Evolutionary conservation across 2,888 invertebrate genomes (phyloP), one percentile per base, ranked within the genome.

Genomic region (Myathropa florea): DNA sequence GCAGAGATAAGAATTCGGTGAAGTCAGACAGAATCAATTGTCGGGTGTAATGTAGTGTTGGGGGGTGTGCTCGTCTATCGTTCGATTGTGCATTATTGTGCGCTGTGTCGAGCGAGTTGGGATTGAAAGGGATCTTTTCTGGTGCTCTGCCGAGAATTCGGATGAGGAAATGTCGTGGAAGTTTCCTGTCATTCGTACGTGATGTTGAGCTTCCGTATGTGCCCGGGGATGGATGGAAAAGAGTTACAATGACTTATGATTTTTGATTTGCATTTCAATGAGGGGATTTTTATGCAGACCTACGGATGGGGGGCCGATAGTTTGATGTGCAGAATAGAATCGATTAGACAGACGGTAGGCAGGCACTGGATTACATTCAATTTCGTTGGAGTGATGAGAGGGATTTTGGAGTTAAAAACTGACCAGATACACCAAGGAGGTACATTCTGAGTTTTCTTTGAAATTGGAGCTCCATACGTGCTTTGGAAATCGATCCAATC

Each of bases 21-120:
- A 55, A 70, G 60, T 65, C 64, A 84, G 80, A 80, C 68, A 53
- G 73, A 84, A 76, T 67, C 81, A 84, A 84, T 83, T 60, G 80
- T 30, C 76, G 70, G 33, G 65, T 65, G 64, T 76, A 71, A 71
- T 79, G 70, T 84, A 84, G 75, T 71, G 64, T 64, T 60, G 7
- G 75, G 18, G 55, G 12, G 70, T 64, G 64, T 61, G 53, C 57
- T 83, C 28, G 26, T 67, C 64, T 46, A 6, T 39, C 39, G 39
- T 39, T 39, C 75, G 70, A 67, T 84, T 81, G 70, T 80, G 70
- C 73, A 75, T 80, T 83, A 73, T 83, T 83, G 68, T 24, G 24
- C 14, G 3, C 55, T 1, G 36, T 9, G 60, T 21, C 23, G 53
- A 24, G 33, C 10, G n/a, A 57, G 33, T 57, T 57, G 36, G 18